Conservation (phyloP, 2,797 vertebrate genomes). For the Sternotherus odoratus region DNA sequence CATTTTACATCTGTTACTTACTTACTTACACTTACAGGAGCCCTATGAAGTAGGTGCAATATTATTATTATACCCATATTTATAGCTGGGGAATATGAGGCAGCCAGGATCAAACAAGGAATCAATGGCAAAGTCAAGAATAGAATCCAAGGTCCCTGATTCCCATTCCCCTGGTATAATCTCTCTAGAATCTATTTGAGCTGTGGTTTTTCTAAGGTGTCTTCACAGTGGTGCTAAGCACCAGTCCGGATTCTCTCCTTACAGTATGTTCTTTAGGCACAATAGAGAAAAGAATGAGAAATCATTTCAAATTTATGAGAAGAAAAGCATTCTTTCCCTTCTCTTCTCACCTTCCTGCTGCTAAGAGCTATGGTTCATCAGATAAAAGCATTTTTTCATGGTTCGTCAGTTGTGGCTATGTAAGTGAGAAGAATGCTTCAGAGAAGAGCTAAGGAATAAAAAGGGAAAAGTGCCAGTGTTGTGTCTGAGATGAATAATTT, state of each 20-base stretch:
- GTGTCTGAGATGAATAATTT: background rate
- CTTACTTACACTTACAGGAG: background rate
- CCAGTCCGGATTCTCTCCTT: background rate
- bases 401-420: constrained; percentile 26
- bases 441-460: background rate
- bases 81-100: background rate
- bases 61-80: fast-evolving
- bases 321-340: background rate
- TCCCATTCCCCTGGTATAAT: background rate
- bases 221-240: background rate
- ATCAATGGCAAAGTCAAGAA: background rate
- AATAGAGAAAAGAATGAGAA: fast-evolving
- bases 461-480: background rate
- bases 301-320: background rate
- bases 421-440: constrained; percentile 36
- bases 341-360: constrained; percentile 11
- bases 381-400: background rate
- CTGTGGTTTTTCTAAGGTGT: background rate
- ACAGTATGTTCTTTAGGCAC: background rate
- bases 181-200: background rate
- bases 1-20: background rate
- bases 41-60: background rate
- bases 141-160: background rate
- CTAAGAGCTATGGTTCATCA: constrained; percentile 28
- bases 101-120: background rate